A percentile compares a stretch with the other conserved stretches of the same genome.
Conservation (phyloP, 1,140 invertebrate species). For the Drosophila novamexicana region DNA sequence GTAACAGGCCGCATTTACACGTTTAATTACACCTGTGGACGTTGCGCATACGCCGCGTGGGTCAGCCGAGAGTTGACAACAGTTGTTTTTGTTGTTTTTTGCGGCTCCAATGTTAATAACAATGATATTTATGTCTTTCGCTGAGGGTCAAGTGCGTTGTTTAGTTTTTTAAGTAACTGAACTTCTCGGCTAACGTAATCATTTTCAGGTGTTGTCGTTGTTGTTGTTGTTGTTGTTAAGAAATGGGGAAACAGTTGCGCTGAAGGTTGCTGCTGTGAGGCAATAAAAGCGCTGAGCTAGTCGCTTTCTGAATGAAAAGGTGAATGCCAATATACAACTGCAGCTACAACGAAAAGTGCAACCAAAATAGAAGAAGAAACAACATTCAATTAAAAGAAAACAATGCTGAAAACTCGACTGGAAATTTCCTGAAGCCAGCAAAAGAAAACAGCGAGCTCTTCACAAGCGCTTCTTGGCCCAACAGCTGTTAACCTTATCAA, state of each 20-base stretch:
- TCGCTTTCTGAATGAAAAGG: conserved; percentile 50
- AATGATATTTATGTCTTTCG: conserved; percentile 46
- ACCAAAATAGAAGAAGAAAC: conserved; percentile 1
- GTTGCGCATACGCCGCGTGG: conserved; percentile 65
- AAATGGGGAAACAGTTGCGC: conserved; percentile 66
- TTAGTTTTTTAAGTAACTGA: conserved; percentile 15
- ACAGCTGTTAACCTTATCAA: background rate
- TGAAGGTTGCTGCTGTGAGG: conserved; percentile 56
- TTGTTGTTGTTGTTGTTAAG: conserved; percentile 20
- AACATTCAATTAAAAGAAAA: background rate
- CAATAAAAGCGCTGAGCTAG: conserved; percentile 65
- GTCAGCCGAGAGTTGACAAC: conserved; percentile 30
- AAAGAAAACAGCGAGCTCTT: conserved; percentile 5
- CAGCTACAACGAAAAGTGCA: conserved; percentile 8
- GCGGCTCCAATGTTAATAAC: conserved; percentile 39
- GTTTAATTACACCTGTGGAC: conserved; percentile 28
- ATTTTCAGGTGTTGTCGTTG: conserved; percentile 17
- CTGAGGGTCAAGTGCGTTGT: conserved; percentile 52
- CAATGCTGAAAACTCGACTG: conserved; percentile 1
- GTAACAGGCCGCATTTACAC: conserved; percentile 52
- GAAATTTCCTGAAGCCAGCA: conserved; percentile 58
- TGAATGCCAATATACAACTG: conserved; percentile 59
- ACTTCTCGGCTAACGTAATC: conserved; percentile 32
- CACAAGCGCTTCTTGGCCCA: background rate
- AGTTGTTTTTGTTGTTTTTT: conserved; percentile 21